These are phyloP conservation scores for Bombus haemorrhoidalis DNA, from an alignment of 1,140 invertebrate genomes.

Conservation along the genomic window DNA sequence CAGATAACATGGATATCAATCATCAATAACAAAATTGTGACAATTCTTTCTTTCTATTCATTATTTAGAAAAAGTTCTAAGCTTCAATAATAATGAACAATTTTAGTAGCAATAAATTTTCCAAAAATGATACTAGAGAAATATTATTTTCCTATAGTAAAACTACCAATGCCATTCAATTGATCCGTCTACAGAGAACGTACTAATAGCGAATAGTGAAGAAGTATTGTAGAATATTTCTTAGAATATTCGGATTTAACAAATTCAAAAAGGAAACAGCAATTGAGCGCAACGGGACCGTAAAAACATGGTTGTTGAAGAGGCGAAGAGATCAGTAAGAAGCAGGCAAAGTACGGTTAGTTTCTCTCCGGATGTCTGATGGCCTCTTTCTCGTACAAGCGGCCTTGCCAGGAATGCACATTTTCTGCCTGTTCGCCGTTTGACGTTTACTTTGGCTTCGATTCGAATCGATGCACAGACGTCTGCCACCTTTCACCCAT, in stretches of 20 bases:
- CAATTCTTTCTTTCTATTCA: neutral
- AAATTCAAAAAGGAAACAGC: neutral
- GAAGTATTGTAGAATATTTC: neutral
- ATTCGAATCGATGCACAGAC: conserved; percentile 63
- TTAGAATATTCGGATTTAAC: neutral
- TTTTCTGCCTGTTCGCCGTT: conserved; percentile 74
- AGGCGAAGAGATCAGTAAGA: conserved; percentile 45
- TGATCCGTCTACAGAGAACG: too few relatives aligned
- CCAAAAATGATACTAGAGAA: too few relatives aligned
- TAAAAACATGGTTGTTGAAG: conserved; percentile 45
- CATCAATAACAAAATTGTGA: neutral
- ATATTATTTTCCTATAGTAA: too few relatives aligned
- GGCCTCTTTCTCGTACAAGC: conserved; percentile 78
- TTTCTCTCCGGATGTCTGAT: conserved; percentile 80
- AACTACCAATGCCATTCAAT: neutral
- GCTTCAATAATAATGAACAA: neutral
- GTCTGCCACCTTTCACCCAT: conserved; percentile 59
- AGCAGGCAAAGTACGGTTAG: conserved; percentile 76
- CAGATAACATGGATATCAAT: fast-evolving
- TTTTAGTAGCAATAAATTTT: neutral
- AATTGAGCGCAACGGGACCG: conserved; percentile 39
- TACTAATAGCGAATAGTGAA: neutral
- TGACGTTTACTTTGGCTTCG: conserved; percentile 66
- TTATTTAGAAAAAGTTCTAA: neutral
- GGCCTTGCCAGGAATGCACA: conserved; percentile 80